A percentile compares a stretch with the other conserved stretches of the same genome.
Conservation (phyloP, 2,888 invertebrate genomes). For the Octodonta nipae region DNA sequence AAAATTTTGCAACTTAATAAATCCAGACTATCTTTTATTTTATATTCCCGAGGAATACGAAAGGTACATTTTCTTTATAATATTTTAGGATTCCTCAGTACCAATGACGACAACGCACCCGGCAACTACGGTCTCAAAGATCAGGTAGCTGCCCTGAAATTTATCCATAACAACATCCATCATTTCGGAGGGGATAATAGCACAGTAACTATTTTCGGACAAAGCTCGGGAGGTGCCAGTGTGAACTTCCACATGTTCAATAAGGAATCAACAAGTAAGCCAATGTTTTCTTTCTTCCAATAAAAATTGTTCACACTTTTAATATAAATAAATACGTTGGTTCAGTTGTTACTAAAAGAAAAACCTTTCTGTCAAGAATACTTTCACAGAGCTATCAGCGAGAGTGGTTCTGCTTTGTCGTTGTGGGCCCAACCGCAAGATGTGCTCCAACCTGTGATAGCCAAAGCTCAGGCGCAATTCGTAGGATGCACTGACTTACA, state of each 20-base stretch:
- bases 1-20: no score
- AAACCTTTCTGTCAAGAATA: no score
- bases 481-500: conserved; percentile 27
- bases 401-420: conserved; percentile 37
- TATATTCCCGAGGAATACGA: background rate
- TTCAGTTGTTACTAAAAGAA: no score
- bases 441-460: conserved; percentile 20
- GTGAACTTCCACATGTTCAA: conserved; percentile 37
- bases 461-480: conserved; percentile 30
- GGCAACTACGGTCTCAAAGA: conserved; percentile 40
- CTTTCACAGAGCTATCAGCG: conserved; percentile 34
- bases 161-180: conserved; percentile 35
- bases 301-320: no score
- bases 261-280: conserved; percentile 26
- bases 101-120: conserved; percentile 33
- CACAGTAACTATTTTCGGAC: conserved; percentile 36
- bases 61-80: background rate
- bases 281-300: no score
- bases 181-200: conserved; percentile 34
- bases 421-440: conserved; percentile 26
- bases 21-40: no score
- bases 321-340: no score
- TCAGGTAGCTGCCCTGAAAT: conserved; percentile 35
- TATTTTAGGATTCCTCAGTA: conserved; percentile 34
- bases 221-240: conserved; percentile 37